Conservation (phyloP, 2,888 invertebrate genomes). For the Zygothrica quintamaculata region DNA sequence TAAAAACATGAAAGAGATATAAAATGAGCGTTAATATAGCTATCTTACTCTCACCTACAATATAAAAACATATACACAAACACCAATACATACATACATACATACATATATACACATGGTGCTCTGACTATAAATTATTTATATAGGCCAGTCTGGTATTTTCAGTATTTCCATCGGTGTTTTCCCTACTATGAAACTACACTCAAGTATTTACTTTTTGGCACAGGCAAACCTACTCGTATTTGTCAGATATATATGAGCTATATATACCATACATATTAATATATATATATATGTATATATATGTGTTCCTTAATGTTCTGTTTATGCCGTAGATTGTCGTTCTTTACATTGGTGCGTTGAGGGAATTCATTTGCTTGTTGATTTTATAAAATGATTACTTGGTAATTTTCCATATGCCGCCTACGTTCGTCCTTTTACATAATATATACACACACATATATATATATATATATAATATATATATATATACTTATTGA, state of each 20-base stretch:
- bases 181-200: neutral
- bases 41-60: slow-evolving; percentile 24
- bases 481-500: slow-evolving; percentile 24
- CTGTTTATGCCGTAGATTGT: slow-evolving; percentile 67
- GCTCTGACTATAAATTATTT: slow-evolving; percentile 59
- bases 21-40: slow-evolving; percentile 35
- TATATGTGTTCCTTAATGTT: slow-evolving; percentile 68
- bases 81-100: no score
- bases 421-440: slow-evolving; percentile 9
- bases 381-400: slow-evolving; percentile 71
- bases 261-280: neutral
- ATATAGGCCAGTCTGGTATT: slow-evolving; percentile 49
- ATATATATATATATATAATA: no score
- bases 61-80: no score
- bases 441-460: no score
- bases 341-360: slow-evolving; percentile 28
- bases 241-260: slow-evolving; percentile 48
- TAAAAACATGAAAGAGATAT: slow-evolving; percentile 63
- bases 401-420: slow-evolving; percentile 64
- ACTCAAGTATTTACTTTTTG: slow-evolving; percentile 23
- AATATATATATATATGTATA: slow-evolving; percentile 16
- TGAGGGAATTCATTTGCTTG: slow-evolving; percentile 57
- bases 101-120: slow-evolving; percentile 1
- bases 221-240: slow-evolving; percentile 8
- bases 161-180: neutral